A percentile compares a stretch with the other conserved stretches of the same genome.
These are phyloP conservation scores for Ia io DNA, from an alignment of 2,113 vertebrate species.

Conservation along the genomic window DNA sequence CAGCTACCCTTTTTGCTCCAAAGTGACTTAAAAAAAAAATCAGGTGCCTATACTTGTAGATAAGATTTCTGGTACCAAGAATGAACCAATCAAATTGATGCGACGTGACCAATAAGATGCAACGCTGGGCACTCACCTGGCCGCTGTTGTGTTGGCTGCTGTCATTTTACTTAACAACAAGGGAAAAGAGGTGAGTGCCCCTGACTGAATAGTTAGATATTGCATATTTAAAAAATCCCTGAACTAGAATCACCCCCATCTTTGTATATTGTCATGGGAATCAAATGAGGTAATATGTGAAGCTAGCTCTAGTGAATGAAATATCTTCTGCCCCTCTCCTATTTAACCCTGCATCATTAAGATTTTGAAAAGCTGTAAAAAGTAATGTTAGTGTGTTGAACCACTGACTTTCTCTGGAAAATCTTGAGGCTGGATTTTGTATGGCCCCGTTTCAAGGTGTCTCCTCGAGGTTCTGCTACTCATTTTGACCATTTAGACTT, in stretches of 20 bases:
- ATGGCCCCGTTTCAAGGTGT: not conserved
- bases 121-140: no score
- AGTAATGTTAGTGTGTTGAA: not conserved
- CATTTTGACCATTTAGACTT: not conserved
- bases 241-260: not conserved
- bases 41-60: no score
- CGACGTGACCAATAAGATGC: no score
- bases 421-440: not conserved
- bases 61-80: no score
- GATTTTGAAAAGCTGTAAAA: not conserved
- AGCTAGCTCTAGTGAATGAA: not conserved
- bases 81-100: no score
- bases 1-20: no score
- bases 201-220: no score
- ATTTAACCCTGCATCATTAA: not conserved
- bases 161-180: no score
- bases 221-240: no score
- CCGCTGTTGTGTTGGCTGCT: no score
- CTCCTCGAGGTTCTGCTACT: not conserved
- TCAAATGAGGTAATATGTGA: not conserved
- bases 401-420: not conserved
- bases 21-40: no score
- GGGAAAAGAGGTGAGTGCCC: no score
- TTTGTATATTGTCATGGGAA: not conserved
- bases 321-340: not conserved